Evolutionary conservation across 1,140 invertebrate genomes (phyloP), one percentile per base, ranked within the genome.

Genomic region (Aphaenogaster rudis): DNA sequence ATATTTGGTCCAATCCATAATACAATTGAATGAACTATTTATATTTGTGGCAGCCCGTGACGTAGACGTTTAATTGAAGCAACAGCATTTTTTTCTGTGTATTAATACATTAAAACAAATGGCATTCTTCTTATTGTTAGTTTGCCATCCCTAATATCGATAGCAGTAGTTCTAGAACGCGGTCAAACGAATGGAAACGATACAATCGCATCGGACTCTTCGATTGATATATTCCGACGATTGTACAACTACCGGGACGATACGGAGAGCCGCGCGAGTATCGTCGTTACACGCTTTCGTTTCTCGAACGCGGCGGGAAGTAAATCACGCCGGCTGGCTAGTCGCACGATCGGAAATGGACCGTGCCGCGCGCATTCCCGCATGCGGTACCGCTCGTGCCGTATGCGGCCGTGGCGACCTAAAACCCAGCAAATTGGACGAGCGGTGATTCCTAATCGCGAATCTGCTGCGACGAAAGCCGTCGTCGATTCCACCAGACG

Each of bases 391-490:
- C 42, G 57, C 21, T 42, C 50, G 52, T 63, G 64, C 52, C 69
- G 59, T 78, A 86, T 71, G 74, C 39, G 28, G 76, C 21, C 21
- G 21, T 5, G 3, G 45, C 48, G 63, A 52, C 57, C 71, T 50
- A 79, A 66, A 72, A 42, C 11, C 8, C 63, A 74, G 76, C 88
- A 90, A 90, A 90, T 90, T 90, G 86, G 79, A 86, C 39, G 69
- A 67, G 21, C 57, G 42, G 86, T 57, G 86, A 82, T 67, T 54
- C 36, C 50, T 85, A 88, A 90, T 90, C 88, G 78, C 61, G 74
- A 52, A 90, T 90, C 89, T 48, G 50, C n/a, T 52, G 42, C 21
- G 48, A 48, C 61, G 63, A 90, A 81, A 90, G 76, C 57, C 81
- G 86, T 88, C 39, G 52, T n/a, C 48, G 86, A 78, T 90, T 76